A percentile compares a stretch with the other conserved stretches of the same genome.
phyloP scores from a whole-genome alignment of 2,888 invertebrate genomes.

The Clusia tigrina region DNA sequence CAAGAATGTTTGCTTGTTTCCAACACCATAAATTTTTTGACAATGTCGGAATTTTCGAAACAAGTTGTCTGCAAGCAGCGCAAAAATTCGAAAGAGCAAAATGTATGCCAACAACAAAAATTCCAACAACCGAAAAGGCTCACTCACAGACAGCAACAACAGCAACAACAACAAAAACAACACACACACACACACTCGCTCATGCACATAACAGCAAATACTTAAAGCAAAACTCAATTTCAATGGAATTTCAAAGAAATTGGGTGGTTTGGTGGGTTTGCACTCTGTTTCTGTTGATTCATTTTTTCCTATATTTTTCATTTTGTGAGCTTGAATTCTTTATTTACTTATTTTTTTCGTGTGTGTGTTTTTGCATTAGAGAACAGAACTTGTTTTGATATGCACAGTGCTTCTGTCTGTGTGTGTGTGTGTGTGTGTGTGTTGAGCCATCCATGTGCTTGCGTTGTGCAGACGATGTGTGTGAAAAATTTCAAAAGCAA shows the following conservation, averaged over 20 bases:
- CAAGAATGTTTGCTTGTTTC: too few species aligned
- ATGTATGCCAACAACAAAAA: too few species aligned
- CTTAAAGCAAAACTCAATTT: background rate
- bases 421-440: background rate
- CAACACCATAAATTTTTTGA: too few species aligned
- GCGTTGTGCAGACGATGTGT: too few species aligned
- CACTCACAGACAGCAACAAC: too few species aligned
- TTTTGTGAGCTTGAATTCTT: background rate
- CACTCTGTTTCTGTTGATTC: background rate
- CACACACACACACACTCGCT: background rate
- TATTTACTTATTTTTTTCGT: background rate
- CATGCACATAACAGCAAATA: background rate
- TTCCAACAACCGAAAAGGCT: too few species aligned
- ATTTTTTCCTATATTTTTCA: background rate
- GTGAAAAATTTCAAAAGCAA: too few species aligned
- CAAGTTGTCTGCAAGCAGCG: too few species aligned
- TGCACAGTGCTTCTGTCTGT: background rate
- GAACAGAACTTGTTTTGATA: conserved; percentile 6
- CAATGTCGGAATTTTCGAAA: too few species aligned
- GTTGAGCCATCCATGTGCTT: too few species aligned
- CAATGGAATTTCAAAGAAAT: conserved; percentile 13
- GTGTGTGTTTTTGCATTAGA: background rate
- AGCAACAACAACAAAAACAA: too few species aligned
- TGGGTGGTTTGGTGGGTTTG: conserved; percentile 13
- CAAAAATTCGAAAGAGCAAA: too few species aligned